Conservation (phyloP, 92 coral and sea anemone genomes). For the Muricea muricata region DNA sequence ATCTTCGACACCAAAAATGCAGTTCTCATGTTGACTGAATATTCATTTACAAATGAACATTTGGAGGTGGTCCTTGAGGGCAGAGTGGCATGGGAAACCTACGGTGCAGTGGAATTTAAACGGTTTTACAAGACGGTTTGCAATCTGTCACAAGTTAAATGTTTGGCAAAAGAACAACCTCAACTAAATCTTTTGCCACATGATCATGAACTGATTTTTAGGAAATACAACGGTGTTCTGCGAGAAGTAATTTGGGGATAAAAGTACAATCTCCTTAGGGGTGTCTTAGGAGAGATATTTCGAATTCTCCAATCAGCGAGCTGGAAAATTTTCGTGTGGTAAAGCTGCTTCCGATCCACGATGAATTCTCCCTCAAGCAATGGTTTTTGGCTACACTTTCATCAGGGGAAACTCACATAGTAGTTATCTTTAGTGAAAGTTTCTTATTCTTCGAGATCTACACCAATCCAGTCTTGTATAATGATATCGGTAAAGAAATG, state of each 20-base stretch:
- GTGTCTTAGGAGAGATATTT: not conserved
- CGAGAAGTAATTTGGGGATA: not conserved
- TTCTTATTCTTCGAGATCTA: not conserved
- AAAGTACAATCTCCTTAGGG: not conserved
- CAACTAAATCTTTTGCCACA: constrained; percentile 21
- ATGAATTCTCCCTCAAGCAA: constrained; percentile 10
- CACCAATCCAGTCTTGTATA: not conserved
- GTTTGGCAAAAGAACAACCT: constrained; percentile 25
- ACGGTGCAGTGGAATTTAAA: constrained; percentile 12
- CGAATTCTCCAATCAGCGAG: not conserved
- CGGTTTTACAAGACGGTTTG: constrained; percentile 22
- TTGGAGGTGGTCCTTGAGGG: not conserved
- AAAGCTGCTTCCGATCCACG: not conserved
- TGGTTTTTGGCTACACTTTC: not conserved
- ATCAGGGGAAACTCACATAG: not conserved
- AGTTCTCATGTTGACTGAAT: constrained; percentile 2
- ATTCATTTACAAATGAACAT: not conserved
- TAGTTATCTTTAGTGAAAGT: not conserved
- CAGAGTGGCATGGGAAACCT: constrained; percentile 28
- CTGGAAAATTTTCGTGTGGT: not conserved
- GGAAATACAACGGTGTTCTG: not conserved
- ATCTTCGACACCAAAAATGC: not conserved
- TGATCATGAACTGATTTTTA: not conserved
- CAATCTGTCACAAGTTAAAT: constrained; percentile 8
- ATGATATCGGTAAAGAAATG: not conserved